A percentile compares a stretch with the other conserved stretches of the same genome.
phyloP scores from a whole-genome alignment of 2,113 vertebrate species.

The Actenoides lindsayi region DNA sequence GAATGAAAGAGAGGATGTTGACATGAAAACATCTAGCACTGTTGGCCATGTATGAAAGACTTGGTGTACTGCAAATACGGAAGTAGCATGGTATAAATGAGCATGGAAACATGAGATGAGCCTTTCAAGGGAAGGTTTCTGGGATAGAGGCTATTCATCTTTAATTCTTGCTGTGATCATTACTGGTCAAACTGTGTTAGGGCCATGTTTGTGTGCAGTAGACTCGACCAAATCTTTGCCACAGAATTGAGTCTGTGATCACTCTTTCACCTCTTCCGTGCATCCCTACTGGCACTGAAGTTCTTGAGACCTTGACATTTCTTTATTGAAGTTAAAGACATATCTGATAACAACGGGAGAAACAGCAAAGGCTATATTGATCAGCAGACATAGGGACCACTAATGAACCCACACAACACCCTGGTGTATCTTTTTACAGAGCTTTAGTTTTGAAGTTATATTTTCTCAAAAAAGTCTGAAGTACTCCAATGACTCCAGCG shows the following conservation, averaged over 20 bases:
- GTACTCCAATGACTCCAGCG: neutral
- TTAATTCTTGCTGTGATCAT: neutral
- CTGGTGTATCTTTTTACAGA: neutral
- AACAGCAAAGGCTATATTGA: neutral
- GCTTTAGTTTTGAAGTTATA: neutral
- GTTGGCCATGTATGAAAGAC: neutral
- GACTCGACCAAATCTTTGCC: neutral
- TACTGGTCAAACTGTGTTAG: neutral
- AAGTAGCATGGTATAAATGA: neutral
- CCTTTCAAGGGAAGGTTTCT: neutral
- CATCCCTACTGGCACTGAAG: neutral
- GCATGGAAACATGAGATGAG: neutral
- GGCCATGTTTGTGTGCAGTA: neutral
- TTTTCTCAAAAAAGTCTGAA: neutral
- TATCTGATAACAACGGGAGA: neutral
- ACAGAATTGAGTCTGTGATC: neutral
- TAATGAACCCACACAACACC: neutral
- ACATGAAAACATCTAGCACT: neutral
- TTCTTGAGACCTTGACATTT: neutral
- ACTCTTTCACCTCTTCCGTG: neutral
- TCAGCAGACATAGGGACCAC: neutral
- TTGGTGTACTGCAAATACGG: neutral
- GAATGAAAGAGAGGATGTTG: neutral
- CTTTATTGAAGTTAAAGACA: neutral
- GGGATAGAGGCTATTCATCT: neutral